Evolutionary conservation across 2,888 invertebrate species (phyloP), one percentile per base, ranked within the genome.

Genomic region (Drosophila robusta): DNA sequence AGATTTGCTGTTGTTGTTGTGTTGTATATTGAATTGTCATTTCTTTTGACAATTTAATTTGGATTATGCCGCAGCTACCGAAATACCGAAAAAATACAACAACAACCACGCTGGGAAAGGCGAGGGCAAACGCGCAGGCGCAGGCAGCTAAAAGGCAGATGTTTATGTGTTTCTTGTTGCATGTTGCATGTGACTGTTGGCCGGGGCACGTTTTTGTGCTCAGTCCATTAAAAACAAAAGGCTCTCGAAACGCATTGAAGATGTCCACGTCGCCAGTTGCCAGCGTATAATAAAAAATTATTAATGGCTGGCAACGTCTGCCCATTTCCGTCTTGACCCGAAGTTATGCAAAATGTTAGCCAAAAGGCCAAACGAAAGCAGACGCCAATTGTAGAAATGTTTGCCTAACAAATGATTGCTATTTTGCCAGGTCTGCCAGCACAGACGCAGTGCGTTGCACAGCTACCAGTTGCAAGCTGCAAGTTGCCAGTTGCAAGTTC

Each of bases 11-110:
- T 64, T 64, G 69, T 65, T 67, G 49, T 58, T 39, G 39, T 39
- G 51, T 57, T 61, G 63, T 64, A 87, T 80, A 89, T 85, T 85
- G 85, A 89, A 89, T 85, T 85, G 89, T 87, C 85, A 85, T 89
- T 87, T 86, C 88, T 81, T 70, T 86, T 86, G 88, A 86, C 86
- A 86, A 86, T 86, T 86, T 86, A 86, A 86, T 86, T 86, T 86
- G 86, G 88, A 83, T 86, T 86, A 86, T 81, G 86, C 72, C 50
- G 71, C 72, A 63, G 85, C 85, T 82, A 80, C 85, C 70, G 87
- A 75, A 75, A 78, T 69, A 42, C 44, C 50, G 65, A 34, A 34
- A 47, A 67, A 71, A 60, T 11, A 8, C 29, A 29, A 8, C 29
- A 54, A 41, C 4, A 45, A 36, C 50, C 39, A 32, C 38, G 16